These are phyloP conservation scores for Gallinago nigripennis DNA, from an alignment of 2,797 vertebrate genomes.

Conservation along the genomic window DNA sequence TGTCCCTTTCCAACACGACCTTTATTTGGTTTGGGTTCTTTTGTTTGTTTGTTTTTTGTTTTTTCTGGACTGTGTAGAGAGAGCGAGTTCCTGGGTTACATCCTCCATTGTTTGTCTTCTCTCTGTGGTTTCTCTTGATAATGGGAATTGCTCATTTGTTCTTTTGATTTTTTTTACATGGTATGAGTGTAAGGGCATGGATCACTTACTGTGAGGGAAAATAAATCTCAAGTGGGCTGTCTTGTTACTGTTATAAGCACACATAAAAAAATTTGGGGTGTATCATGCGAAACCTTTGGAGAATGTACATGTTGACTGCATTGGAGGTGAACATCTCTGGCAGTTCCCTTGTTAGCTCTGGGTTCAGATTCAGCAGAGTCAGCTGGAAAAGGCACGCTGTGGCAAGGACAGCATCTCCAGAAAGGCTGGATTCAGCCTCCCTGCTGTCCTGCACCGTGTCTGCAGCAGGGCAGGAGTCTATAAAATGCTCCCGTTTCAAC, in stretches of 20 bases:
- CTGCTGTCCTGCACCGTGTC: not conserved
- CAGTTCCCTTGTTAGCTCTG: not conserved
- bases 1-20: not conserved
- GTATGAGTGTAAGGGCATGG: not conserved
- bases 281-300: not conserved
- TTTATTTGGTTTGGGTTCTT: not conserved
- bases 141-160: not conserved
- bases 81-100: not conserved
- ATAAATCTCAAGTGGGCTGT: not conserved
- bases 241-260: accelerated
- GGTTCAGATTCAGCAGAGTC: not conserved
- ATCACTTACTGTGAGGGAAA: not conserved
- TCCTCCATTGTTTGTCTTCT: conserved; percentile 11
- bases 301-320: accelerated
- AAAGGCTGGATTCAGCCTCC: not conserved
- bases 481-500: accelerated
- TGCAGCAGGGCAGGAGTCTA: not conserved
- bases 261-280: not conserved
- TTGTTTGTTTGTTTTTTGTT: conserved; percentile 6
- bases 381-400: not conserved
- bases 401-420: not conserved
- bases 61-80: not conserved
- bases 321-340: not conserved
- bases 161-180: not conserved
- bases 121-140: not conserved